Percentiles rank a stretch among this genome's conserved stretches.
These are phyloP conservation scores for Macroramphosus scolopax DNA, from an alignment of 2,797 vertebrate genomes.

Conservation along the genomic window DNA sequence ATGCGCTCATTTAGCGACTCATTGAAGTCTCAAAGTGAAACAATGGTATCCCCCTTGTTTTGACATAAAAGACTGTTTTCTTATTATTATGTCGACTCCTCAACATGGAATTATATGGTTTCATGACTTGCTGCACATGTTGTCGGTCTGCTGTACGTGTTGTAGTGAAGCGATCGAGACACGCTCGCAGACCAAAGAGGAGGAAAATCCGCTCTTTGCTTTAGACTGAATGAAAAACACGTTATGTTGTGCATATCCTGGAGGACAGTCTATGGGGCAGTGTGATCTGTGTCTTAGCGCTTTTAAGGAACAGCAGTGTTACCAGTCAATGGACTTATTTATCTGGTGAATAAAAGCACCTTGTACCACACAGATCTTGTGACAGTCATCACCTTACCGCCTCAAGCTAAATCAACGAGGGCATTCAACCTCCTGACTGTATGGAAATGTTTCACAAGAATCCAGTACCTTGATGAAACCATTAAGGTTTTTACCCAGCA, in stretches of 20 bases:
- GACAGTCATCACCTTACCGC: conserved; percentile 60
- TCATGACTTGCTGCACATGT: conserved; percentile 2
- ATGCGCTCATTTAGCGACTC: conserved; percentile 29
- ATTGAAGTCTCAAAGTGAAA: conserved; percentile 54
- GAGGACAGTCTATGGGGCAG: no score
- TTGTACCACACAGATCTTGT: conserved; percentile 61
- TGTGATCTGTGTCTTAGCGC: conserved; percentile 18
- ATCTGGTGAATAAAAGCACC: conserved; percentile 59
- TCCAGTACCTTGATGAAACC: conserved; percentile 31
- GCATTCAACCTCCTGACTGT: conserved; percentile 47
- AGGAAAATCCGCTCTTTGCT: no score
- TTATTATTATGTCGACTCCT: no score
- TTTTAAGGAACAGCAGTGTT: conserved; percentile 27
- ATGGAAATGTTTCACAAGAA: conserved; percentile 38
- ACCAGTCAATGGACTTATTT: conserved; percentile 61
- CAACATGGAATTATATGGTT: no score
- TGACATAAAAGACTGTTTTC: no score
- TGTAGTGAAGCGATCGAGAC: conserved; percentile 4
- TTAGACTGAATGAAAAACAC: no score
- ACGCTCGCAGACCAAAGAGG: no score
- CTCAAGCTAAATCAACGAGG: conserved; percentile 57
- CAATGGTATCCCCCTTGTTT: conserved; percentile 36
- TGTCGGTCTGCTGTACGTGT: conserved; percentile 13
- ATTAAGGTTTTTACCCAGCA: no score
- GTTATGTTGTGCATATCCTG: no score